Conservation (phyloP, 2,888 invertebrate genomes). For the Steromphala cineraria region DNA sequence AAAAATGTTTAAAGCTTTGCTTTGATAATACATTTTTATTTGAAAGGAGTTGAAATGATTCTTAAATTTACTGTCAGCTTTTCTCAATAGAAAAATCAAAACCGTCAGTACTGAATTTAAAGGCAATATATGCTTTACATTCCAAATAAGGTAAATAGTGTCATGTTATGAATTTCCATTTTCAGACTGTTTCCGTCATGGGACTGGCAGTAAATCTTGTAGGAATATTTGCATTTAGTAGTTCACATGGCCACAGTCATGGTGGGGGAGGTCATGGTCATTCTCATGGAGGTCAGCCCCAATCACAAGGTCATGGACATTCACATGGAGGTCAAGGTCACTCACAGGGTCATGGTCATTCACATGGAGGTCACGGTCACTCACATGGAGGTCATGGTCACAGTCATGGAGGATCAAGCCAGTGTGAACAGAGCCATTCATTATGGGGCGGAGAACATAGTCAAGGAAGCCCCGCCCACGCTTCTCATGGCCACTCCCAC, state of each 20-base stretch:
- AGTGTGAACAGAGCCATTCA: neutral
- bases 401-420: slow-evolving; percentile 46
- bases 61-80: no score
- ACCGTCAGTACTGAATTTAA: no score
- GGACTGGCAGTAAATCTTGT: slow-evolving; percentile 79
- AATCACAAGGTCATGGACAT: slow-evolving; percentile 66
- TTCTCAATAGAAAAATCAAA: no score
- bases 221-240: slow-evolving; percentile 78
- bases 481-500: slow-evolving; percentile 51
- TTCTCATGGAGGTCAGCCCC: slow-evolving; percentile 57
- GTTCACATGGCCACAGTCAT: slow-evolving; percentile 71
- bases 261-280: slow-evolving; percentile 68
- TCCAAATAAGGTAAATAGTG: no score
- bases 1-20: no score
- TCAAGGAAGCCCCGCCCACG: slow-evolving; percentile 51
- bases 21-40: no score
- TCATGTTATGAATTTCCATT: slow-evolving; percentile 17
- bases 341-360: slow-evolving; percentile 67
- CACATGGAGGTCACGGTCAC: slow-evolving; percentile 58
- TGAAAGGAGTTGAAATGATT: no score
- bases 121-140: neutral
- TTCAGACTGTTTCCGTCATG: slow-evolving; percentile 78
- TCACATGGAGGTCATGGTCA: slow-evolving; percentile 71
- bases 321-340: slow-evolving; percentile 61
- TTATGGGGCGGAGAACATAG: slow-evolving; percentile 61